phyloP scores from a whole-genome alignment of 2,888 invertebrate species.

The Nomada lathburiana region DNA sequence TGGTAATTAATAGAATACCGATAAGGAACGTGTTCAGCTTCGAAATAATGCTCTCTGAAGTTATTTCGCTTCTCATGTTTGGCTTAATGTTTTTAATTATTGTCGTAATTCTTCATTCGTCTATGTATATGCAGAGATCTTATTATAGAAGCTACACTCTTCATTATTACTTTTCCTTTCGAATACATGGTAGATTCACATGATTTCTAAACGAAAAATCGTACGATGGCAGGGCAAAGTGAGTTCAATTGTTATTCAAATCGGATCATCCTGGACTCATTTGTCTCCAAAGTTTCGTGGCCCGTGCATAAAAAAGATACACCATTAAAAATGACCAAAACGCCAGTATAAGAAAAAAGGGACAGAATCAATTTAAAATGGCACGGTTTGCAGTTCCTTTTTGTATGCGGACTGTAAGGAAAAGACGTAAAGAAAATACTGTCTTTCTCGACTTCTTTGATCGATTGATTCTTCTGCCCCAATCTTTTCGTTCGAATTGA shows the following conservation, averaged over 20 bases:
- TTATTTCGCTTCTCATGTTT: not conserved
- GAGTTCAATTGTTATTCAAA: conserved; percentile 31
- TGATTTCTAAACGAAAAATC: not conserved
- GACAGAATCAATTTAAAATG: not conserved
- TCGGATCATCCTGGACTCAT: conserved; percentile 36
- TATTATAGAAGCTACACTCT: no score
- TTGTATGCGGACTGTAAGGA: not conserved
- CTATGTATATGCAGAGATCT: no score
- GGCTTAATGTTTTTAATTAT: not conserved
- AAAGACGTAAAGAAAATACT: not conserved
- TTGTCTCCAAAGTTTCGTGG: conserved; percentile 15
- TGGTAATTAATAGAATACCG: conserved; percentile 2
- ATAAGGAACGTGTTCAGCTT: not conserved
- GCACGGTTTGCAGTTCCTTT: not conserved
- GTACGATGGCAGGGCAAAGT: not conserved
- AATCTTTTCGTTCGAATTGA: not conserved
- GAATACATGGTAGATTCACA: not conserved
- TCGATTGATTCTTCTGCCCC: conserved; percentile 1
- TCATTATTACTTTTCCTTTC: no score
- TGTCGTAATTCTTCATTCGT: not conserved
- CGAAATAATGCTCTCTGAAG: not conserved
- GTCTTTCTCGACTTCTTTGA: not conserved
- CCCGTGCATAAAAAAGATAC: conserved; percentile 20
- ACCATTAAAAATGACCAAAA: conserved; percentile 32
- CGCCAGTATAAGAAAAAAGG: not conserved